Conservation (phyloP, 2,797 vertebrate species). For the Eleutherodactylus coqui region DNA sequence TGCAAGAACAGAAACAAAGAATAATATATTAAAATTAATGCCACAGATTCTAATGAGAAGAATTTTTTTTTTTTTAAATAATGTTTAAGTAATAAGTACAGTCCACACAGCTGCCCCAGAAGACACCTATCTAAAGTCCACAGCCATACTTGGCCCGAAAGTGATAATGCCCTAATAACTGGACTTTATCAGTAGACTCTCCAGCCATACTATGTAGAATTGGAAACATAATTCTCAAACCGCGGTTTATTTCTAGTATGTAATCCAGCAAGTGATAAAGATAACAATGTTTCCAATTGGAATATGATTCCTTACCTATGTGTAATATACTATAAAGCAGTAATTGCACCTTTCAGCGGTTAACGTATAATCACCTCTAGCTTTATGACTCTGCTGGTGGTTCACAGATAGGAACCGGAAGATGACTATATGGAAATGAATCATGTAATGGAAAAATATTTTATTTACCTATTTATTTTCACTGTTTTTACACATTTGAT, state of each 20-base stretch:
- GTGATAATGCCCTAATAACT: conserved; percentile 3
- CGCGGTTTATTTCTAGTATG: not conserved
- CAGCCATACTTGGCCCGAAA: not conserved
- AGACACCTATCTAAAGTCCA: not conserved
- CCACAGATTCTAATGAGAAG: too few species aligned
- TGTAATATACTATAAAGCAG: not conserved
- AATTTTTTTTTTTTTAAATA: not conserved
- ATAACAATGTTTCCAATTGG: not conserved
- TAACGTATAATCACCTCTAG: not conserved
- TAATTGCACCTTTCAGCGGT: not conserved
- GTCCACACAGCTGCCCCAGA: not conserved
- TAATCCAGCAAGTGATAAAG: not conserved
- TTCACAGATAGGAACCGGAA: not conserved
- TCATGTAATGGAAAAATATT: not conserved
- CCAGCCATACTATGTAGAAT: not conserved
- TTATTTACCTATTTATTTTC: not conserved
- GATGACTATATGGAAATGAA: not conserved
- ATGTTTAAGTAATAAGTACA: not conserved
- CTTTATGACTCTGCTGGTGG: not conserved
- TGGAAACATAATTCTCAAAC: conserved; percentile 8
- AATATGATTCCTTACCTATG: not conserved
- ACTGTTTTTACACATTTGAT: not conserved
- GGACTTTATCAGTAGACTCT: not conserved
- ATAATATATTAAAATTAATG: too few species aligned
- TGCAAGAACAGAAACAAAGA: too few species aligned